Evolutionary conservation across 2,888 invertebrate genomes (phyloP).

Genomic region (Pyrrhia umbra): DNA sequence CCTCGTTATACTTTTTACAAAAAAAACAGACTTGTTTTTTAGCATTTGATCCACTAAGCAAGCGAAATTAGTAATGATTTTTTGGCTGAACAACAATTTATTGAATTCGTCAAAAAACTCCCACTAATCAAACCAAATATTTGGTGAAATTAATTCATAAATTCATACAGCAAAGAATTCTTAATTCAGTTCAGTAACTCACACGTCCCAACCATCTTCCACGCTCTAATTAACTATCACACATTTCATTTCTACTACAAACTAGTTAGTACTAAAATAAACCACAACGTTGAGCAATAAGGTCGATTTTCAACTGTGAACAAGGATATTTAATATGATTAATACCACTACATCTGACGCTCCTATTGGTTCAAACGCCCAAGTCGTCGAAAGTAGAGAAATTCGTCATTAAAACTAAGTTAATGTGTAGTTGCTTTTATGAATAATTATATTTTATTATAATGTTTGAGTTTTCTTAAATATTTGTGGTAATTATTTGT

Average conservation of each 20-base stretch:
- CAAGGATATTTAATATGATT: conserved; percentile 74
- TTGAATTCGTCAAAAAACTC: conserved; percentile 18
- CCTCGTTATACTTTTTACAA: no score
- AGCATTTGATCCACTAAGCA: no score
- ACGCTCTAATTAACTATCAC: conserved; percentile 83
- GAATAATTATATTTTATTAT: conserved; percentile 47
- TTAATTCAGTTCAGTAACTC: conserved; percentile 86
- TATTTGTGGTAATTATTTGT: conserved; percentile 33
- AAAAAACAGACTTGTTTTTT: no score
- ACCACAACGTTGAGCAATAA: conserved; percentile 43
- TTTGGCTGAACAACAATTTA: no score
- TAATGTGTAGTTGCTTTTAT: conserved; percentile 41
- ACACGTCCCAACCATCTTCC: conserved; percentile 79
- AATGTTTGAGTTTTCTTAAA: conserved; percentile 36
- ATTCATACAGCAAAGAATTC: conserved; percentile 81
- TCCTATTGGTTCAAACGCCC: conserved; percentile 81
- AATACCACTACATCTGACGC: conserved; percentile 78
- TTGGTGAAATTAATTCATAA: conserved; percentile 64
- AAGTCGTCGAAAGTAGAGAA: conserved; percentile 84
- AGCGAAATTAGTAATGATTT: no score
- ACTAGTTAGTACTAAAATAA: conserved; percentile 10
- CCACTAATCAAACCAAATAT: conserved; percentile 58
- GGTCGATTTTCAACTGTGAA: conserved; percentile 66
- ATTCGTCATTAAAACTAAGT: conserved; percentile 71
- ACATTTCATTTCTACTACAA: conserved; percentile 86